Evolutionary conservation across 2,113 vertebrate species (phyloP).

Genomic region (Maccullochella peelii): DNA sequence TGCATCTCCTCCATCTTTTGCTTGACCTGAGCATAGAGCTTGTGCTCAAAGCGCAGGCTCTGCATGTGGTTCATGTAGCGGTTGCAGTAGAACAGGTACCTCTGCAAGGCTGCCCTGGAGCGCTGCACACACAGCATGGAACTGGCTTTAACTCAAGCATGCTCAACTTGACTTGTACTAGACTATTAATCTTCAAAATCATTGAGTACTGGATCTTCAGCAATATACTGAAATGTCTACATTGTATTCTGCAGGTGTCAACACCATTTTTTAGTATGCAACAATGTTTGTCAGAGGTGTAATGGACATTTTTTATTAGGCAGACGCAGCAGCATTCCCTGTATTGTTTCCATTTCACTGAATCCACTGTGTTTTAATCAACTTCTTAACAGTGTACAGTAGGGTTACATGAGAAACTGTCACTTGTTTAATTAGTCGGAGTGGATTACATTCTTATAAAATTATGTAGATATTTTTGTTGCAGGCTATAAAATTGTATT

Average conservation of each 20-base stretch:
- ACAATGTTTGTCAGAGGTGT: neutral
- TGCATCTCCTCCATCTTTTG: constrained; percentile 99
- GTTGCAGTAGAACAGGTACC: constrained; percentile 99
- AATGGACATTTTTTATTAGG: neutral
- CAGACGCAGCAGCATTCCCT: neutral
- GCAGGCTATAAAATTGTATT: neutral
- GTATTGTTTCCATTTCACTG: neutral
- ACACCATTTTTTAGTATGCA: neutral
- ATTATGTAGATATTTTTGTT: neutral
- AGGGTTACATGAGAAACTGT: neutral
- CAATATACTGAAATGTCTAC: neutral
- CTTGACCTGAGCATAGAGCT: constrained; percentile 99
- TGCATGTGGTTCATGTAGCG: constrained; percentile 99
- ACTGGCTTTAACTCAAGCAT: constrained; percentile 19
- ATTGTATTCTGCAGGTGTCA: neutral
- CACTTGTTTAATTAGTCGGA: neutral
- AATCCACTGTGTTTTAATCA: neutral
- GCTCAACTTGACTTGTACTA: neutral
- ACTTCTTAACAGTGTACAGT: neutral
- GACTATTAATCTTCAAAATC: neutral
- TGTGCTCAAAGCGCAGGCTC: constrained; percentile 99
- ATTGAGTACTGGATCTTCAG: neutral
- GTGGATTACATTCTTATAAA: neutral
- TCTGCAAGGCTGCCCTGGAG: constrained; percentile 96
- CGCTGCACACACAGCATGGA: constrained; percentile 82